Evolutionary conservation across 2,797 vertebrate genomes (phyloP).

Genomic region (Avahi laniger): DNA sequence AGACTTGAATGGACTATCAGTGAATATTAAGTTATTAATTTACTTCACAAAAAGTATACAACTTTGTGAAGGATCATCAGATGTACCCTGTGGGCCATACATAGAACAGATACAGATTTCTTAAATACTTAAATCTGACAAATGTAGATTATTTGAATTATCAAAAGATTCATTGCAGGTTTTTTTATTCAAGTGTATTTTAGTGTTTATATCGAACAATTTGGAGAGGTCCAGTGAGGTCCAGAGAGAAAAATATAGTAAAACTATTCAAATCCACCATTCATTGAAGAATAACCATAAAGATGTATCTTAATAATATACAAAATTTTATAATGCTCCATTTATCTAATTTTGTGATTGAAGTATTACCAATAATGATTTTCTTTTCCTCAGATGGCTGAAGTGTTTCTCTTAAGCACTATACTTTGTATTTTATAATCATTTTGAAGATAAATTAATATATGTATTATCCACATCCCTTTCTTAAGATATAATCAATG

Average conservation of each 20-base stretch:
- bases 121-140: background rate
- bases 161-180: background rate
- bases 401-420: background rate
- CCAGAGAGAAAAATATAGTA: background rate
- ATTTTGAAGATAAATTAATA: conserved; percentile 11
- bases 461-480: background rate
- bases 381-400: background rate
- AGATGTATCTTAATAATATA: background rate
- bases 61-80: background rate
- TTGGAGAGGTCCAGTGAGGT: background rate
- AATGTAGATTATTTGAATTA: background rate
- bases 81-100: background rate
- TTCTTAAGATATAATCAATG: background rate
- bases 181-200: background rate
- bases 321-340: background rate
- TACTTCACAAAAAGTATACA: background rate
- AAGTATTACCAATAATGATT: background rate
- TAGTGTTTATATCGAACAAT: background rate
- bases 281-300: background rate
- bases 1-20: background rate
- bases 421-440: background rate
- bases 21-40: conserved; percentile 17
- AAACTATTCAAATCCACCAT: background rate
- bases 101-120: background rate
- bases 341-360: conserved; percentile 3